A percentile compares a stretch with the other conserved stretches of the same genome.
Conservation (phyloP, 2,888 invertebrate genomes). For the Polydesmus complanatus region DNA sequence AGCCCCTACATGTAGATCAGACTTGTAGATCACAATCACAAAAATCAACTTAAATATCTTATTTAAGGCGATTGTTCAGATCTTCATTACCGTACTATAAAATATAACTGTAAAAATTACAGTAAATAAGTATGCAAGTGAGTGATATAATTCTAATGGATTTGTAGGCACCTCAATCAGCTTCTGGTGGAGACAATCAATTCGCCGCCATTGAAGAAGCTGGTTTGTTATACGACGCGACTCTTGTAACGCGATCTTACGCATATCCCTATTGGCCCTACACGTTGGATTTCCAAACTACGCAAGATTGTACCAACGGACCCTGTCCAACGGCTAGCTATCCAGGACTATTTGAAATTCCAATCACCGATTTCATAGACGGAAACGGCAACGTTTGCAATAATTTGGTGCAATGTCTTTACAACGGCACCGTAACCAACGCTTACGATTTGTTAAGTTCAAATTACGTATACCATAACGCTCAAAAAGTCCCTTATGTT, state of each 20-base stretch:
- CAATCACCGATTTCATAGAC: neutral
- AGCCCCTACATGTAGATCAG: too few species aligned
- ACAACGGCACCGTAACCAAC: neutral
- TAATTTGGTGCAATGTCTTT: neutral
- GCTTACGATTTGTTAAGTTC: neutral
- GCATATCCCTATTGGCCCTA: conserved; percentile 1
- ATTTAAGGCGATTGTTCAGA: too few species aligned
- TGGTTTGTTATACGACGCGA: neutral
- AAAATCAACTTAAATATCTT: too few species aligned
- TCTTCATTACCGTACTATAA: too few species aligned
- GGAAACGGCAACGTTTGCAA: neutral
- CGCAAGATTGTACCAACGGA: neutral
- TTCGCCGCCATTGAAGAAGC: neutral
- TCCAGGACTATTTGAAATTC: neutral
- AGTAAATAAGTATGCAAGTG: too few species aligned
- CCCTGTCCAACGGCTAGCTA: neutral
- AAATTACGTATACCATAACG: neutral
- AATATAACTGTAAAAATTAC: too few species aligned
- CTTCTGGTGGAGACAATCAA: neutral
- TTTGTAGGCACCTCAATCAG: neutral
- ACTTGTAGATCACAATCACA: too few species aligned
- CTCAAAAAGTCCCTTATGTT: neutral
- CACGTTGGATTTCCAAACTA: neutral
- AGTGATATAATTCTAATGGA: too few species aligned
- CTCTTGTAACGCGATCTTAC: neutral